A percentile compares a stretch with the other conserved stretches of the same genome.
Conservation (phyloP, 1,140 invertebrate genomes). For the Sipha flava region DNA sequence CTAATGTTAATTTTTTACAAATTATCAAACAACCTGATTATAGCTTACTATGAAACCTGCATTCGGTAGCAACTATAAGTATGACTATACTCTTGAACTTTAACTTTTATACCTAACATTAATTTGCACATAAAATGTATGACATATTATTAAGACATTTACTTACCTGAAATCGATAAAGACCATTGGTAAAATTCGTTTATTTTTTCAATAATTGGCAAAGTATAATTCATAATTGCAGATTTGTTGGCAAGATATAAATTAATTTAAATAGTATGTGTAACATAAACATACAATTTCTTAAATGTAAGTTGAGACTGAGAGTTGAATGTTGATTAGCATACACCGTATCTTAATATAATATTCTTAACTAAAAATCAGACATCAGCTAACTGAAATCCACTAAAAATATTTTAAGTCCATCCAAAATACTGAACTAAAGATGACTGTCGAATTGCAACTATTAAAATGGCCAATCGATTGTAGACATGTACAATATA, state of each 20-base stretch:
- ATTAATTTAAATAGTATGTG: neutral
- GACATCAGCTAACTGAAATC: neutral
- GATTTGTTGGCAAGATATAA: too few species aligned
- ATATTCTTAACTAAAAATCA: neutral
- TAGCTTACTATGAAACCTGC: too few species aligned
- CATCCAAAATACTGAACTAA: neutral
- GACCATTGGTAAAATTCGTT: neutral
- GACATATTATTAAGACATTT: neutral
- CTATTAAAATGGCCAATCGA: neutral
- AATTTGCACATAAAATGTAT: neutral
- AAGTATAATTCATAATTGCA: neutral
- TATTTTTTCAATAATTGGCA: neutral
- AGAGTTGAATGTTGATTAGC: neutral
- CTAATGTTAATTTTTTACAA: too few species aligned
- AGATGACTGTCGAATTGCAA: neutral
- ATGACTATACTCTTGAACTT: too few species aligned
- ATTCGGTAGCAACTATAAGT: too few species aligned
- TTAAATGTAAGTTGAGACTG: too few species aligned
- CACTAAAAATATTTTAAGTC: neutral
- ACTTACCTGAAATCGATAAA: slow-evolving; percentile 7
- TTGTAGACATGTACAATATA: neutral
- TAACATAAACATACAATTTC: too few species aligned
- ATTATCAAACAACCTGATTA: too few species aligned
- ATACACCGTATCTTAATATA: too few species aligned
- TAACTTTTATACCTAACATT: neutral